Conservation (phyloP, 2,797 vertebrate species). For the Lacerta agilis region DNA sequence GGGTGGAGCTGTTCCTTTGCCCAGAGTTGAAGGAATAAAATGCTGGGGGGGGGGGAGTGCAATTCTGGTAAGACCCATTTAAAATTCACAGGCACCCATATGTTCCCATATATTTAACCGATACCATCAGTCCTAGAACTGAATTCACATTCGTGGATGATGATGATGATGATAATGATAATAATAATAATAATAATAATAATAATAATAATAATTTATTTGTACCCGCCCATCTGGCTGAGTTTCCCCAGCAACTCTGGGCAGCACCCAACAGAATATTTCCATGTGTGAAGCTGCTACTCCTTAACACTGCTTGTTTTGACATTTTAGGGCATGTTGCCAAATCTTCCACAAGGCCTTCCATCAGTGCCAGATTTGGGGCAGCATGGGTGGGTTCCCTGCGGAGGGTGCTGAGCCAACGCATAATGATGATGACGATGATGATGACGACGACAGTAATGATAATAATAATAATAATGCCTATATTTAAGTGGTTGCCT, state of each 20-base stretch:
- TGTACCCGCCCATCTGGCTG: no score
- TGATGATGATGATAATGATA: no score
- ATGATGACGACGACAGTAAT: no score
- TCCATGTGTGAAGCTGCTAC: background rate
- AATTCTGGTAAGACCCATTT: background rate
- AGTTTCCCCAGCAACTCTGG: no score
- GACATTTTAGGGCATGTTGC: background rate
- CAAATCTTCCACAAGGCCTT: background rate
- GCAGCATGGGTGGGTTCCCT: no score
- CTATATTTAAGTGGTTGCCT: no score
- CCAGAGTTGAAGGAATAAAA: background rate
- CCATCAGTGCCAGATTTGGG: no score
- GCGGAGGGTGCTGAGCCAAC: no score
- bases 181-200: no score
- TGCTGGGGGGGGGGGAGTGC: background rate
- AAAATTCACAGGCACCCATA: background rate
- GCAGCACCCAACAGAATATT: background rate
- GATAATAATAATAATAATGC: no score
- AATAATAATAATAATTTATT: no score
- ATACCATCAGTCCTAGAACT: no score
- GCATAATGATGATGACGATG: background rate
- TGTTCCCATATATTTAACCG: background rate
- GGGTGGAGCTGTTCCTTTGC: slow-evolving; percentile 19
- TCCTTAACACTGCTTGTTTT: background rate
- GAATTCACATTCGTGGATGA: background rate